Conservation (phyloP, 2,797 vertebrate species). For the Pithecia hirsuta region DNA sequence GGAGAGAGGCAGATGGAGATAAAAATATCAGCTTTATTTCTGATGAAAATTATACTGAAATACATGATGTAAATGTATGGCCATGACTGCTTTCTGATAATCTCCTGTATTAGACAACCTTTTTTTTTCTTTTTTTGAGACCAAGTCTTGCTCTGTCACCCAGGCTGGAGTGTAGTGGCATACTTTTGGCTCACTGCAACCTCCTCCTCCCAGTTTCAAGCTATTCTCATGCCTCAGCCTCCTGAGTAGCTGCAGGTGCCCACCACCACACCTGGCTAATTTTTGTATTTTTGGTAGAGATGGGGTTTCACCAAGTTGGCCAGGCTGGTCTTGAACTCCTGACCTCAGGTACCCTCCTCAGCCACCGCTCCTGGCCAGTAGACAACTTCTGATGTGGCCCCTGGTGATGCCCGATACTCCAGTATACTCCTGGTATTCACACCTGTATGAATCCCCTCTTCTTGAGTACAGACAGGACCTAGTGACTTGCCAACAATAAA, state of each 20-base stretch:
- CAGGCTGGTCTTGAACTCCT: not conserved
- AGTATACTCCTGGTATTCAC: not conserved
- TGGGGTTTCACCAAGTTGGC: not conserved
- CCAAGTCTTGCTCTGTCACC: not conserved
- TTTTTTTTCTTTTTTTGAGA: not conserved
- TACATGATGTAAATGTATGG: not conserved
- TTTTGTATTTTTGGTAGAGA: not conserved
- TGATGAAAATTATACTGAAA: not conserved
- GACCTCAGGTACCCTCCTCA: not conserved
- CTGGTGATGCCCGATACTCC: not conserved
- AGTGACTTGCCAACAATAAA: not conserved
- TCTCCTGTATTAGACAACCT: not conserved
- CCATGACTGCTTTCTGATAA: too few relatives aligned
- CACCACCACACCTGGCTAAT: not conserved
- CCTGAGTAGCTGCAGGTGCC: not conserved
- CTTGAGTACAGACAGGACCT: not conserved
- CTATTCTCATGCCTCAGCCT: not conserved
- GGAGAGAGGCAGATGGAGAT: not conserved
- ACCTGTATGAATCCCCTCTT: not conserved
- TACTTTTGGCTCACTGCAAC: not conserved
- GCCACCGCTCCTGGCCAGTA: rapidly evolving
- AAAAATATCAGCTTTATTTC: not conserved
- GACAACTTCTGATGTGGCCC: not conserved
- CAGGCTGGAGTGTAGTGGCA: not conserved
- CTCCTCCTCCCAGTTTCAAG: not conserved